Conservation (phyloP, 2,888 invertebrate species). For the Caenorhabditis sulstoni region DNA sequence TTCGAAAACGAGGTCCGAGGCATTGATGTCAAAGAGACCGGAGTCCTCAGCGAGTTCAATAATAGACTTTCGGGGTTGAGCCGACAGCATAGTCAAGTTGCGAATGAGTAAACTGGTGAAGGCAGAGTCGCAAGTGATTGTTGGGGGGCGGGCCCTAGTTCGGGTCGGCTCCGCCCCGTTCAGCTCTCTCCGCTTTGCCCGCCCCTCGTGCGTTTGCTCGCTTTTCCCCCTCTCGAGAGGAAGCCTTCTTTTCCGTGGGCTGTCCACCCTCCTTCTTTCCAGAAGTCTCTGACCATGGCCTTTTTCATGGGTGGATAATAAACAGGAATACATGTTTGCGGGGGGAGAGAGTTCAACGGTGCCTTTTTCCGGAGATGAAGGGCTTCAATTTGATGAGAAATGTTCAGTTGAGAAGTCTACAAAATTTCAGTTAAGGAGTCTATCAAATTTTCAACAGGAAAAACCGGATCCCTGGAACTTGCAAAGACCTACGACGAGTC, state of each 20-base stretch:
- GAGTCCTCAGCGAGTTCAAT: conserved; percentile 76
- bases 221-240: conserved; percentile 9
- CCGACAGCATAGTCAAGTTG: conserved; percentile 34
- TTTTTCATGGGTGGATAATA: conserved; percentile 37
- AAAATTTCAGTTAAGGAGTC: no score
- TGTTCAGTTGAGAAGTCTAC: no score
- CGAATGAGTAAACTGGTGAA: conserved; percentile 31
- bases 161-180: conserved; percentile 58
- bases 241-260: conserved; percentile 9
- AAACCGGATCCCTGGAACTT: no score
- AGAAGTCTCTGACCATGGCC: conserved; percentile 27
- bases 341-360: conserved; percentile 13
- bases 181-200: conserved; percentile 21
- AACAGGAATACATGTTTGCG: conserved; percentile 37
- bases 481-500: no score
- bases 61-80: conserved; percentile 71
- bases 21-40: conserved; percentile 74
- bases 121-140: conserved; percentile 43
- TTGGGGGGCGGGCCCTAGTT: conserved; percentile 48
- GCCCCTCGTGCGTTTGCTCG: conserved; percentile 17
- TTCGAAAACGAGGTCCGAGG: conserved; percentile 78
- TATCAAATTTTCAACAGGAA: no score
- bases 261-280: conserved; percentile 24
- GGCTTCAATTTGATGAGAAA: no score
- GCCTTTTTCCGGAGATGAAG: conserved; percentile 18